phyloP scores from a whole-genome alignment of 1,140 invertebrate species.

The Lordiphosa collinella region DNA sequence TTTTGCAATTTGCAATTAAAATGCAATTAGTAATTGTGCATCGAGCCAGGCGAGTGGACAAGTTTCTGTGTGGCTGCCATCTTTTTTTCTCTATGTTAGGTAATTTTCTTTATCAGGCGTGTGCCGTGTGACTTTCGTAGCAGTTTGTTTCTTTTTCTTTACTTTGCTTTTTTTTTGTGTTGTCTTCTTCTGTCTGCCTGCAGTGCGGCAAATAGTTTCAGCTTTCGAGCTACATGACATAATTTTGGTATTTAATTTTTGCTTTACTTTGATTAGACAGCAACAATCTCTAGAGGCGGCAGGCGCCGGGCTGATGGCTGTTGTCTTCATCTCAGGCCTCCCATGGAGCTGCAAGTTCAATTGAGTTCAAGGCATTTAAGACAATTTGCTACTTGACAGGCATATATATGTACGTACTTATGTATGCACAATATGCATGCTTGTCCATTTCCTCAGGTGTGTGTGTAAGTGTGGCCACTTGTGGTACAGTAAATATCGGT shows the following conservation, averaged over 20 bases:
- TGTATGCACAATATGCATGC: not conserved
- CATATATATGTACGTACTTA: constrained; percentile 5
- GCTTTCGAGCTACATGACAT: constrained; percentile 43
- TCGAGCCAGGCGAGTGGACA: not conserved
- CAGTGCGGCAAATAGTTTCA: constrained; percentile 42
- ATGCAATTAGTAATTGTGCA: constrained; percentile 67
- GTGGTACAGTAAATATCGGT: constrained; percentile 5
- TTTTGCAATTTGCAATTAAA: constrained; percentile 37
- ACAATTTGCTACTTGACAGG: constrained; percentile 42
- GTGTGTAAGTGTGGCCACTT: constrained; percentile 1
- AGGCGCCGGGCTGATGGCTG: too few species aligned
- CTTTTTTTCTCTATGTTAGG: constrained; percentile 13
- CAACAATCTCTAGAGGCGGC: constrained; percentile 21
- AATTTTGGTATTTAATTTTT: constrained; percentile 62
- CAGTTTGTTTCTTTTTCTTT: constrained; percentile 20
- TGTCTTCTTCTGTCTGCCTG: constrained; percentile 35
- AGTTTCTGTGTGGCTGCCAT: not conserved
- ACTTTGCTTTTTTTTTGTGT: not conserved
- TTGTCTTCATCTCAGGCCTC: too few species aligned
- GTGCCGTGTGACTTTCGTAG: constrained; percentile 19
- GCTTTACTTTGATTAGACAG: constrained; percentile 65
- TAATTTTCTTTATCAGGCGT: constrained; percentile 58
- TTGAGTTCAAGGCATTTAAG: constrained; percentile 60
- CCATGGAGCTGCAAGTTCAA: constrained; percentile 35
- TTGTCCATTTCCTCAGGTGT: constrained; percentile 16